A percentile compares a stretch with the other conserved stretches of the same genome.
Evolutionary conservation across 2,888 invertebrate species (phyloP).

Genomic region (Spodoptera exigua): DNA sequence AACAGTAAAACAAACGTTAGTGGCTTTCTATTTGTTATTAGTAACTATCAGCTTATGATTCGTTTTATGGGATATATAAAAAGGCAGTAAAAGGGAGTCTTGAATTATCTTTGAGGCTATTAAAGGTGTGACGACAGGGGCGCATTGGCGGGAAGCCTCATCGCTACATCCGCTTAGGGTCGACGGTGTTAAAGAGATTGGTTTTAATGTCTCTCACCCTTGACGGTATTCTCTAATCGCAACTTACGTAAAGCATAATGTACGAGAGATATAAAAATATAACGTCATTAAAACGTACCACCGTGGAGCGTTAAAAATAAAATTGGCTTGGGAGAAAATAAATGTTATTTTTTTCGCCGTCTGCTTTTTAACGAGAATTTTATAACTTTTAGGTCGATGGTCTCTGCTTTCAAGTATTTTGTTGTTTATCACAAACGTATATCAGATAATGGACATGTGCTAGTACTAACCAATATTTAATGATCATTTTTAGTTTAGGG

Average conservation of each 20-base stretch:
- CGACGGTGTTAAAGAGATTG: conserved; percentile 59
- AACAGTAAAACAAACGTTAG: conserved; percentile 25
- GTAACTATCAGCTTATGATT: conserved; percentile 25
- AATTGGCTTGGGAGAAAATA: conserved; percentile 27
- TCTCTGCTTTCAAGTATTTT: conserved; percentile 4
- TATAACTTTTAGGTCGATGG: conserved; percentile 10
- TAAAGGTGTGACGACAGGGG: conserved; percentile 42
- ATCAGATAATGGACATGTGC: too few relatives aligned
- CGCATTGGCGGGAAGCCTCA: conserved; percentile 56
- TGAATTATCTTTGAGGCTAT: conserved; percentile 53
- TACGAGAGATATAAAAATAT: conserved; percentile 44
- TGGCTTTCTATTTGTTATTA: conserved; percentile 20
- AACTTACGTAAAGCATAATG: conserved; percentile 38
- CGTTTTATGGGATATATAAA: conserved; percentile 43
- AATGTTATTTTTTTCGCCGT: conserved; percentile 14
- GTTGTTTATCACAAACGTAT: neutral
- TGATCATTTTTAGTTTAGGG: too few relatives aligned
- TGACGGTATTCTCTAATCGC: conserved; percentile 51
- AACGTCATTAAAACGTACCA: conserved; percentile 33
- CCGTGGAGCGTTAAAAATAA: conserved; percentile 36
- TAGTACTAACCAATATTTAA: too few relatives aligned
- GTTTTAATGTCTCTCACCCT: conserved; percentile 56
- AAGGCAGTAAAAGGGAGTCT: conserved; percentile 27
- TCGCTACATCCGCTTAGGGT: conserved; percentile 63
- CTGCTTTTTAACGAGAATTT: conserved; percentile 22